Evolutionary conservation across 2,797 vertebrate genomes (phyloP).

Genomic region (Heliangelus exortis): DNA sequence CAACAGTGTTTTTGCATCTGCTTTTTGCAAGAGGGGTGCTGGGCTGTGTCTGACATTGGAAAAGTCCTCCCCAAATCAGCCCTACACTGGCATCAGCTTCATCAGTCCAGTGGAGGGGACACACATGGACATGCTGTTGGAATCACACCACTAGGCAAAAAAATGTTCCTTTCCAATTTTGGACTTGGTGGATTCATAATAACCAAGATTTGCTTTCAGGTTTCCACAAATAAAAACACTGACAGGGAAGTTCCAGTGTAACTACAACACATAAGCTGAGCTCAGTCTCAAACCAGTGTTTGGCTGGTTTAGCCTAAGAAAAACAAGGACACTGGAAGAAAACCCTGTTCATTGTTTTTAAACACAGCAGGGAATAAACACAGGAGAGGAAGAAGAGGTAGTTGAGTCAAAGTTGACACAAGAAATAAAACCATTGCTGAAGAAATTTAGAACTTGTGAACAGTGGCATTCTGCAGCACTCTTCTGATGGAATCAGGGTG

Average conservation of each 20-base stretch:
- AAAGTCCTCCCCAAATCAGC: neutral
- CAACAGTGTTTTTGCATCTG: neutral
- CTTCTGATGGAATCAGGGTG: neutral
- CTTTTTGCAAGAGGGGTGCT: neutral
- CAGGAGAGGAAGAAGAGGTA: neutral
- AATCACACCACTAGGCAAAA: neutral
- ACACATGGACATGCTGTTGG: neutral
- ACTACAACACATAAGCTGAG: neutral
- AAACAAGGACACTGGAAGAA: constrained; percentile 5
- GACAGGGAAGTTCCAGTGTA: neutral
- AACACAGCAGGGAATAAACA: constrained; percentile 36
- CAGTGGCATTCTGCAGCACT: neutral
- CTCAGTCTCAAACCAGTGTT: neutral
- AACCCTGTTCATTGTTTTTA: neutral
- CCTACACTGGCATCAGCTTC: accelerated
- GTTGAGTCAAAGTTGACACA: neutral
- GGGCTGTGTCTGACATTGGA: neutral
- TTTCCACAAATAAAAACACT: neutral
- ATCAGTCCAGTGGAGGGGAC: neutral
- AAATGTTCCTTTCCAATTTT: neutral
- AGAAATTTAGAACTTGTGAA: neutral
- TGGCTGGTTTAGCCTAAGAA: constrained; percentile 31
- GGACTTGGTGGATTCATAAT: neutral
- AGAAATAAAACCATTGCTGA: neutral
- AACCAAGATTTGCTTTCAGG: neutral